Percentiles rank a stretch among this genome's conserved stretches.
These are phyloP conservation scores for Pheosia tremula DNA, from an alignment of 2,888 invertebrate species.

Conservation along the genomic window DNA sequence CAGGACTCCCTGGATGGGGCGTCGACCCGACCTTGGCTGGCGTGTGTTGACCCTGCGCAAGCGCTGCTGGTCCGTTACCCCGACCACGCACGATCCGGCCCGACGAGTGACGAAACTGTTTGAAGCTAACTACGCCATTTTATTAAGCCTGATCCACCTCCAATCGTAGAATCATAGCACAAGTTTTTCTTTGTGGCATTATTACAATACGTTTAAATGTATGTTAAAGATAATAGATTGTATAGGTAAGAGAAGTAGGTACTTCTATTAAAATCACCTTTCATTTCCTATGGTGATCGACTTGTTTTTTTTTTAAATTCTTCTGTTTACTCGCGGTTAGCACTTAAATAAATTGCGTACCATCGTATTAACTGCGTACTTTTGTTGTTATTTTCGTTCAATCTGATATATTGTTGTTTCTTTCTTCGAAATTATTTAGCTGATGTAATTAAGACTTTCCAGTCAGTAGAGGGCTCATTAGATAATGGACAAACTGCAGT, in stretches of 20 bases:
- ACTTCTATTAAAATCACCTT: too few species aligned
- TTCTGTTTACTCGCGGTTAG: background rate
- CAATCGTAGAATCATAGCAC: constrained; percentile 14
- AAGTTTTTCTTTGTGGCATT: constrained; percentile 40
- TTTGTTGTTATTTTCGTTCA: too few species aligned
- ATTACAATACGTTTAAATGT: constrained; percentile 14
- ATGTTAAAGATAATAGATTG: too few species aligned
- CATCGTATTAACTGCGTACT: too few species aligned
- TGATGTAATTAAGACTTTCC: too few species aligned
- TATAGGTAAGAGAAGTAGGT: too few species aligned
- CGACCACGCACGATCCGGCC: constrained; percentile 50
- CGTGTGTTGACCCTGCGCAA: constrained; percentile 76
- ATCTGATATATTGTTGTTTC: too few species aligned
- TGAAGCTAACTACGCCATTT: constrained; percentile 45
- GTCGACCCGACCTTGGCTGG: constrained; percentile 70
- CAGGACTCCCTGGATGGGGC: constrained; percentile 54
- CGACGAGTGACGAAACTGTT: constrained; percentile 42
- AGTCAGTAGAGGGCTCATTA: too few species aligned
- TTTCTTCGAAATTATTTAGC: too few species aligned
- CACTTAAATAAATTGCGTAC: background rate
- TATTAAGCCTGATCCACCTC: constrained; percentile 20
- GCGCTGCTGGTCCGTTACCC: constrained; percentile 64
- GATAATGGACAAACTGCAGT: too few species aligned
- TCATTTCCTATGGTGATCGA: background rate
- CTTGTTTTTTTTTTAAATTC: background rate